phyloP scores from a whole-genome alignment of 2,797 vertebrate genomes.

The Dromococcyx pavoninus region DNA sequence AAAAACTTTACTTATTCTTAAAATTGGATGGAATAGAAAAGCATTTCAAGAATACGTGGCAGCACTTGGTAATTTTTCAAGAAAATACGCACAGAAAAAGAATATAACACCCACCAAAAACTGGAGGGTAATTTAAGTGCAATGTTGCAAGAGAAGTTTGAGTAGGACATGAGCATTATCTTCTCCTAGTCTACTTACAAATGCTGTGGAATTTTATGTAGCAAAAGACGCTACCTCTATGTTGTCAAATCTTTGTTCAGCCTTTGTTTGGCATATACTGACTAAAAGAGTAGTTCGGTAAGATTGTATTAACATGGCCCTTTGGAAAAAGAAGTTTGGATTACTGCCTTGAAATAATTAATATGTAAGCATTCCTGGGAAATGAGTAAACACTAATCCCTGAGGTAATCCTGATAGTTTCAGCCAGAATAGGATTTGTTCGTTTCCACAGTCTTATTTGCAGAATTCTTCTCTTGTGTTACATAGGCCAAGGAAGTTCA shows the following conservation, averaged over 20 bases:
- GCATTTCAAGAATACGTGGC: neutral
- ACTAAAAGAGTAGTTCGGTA: neutral
- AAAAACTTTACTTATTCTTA: neutral
- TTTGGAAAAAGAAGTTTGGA: neutral
- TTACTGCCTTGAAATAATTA: neutral
- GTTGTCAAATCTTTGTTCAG: neutral
- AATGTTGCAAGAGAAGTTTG: neutral
- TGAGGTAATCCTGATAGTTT: neutral
- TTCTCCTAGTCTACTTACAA: neutral
- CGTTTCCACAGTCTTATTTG: neutral
- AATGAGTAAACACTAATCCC: neutral
- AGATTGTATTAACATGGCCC: neutral
- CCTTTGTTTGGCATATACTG: neutral
- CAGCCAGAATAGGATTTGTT: neutral
- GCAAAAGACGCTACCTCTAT: neutral
- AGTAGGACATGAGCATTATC: neutral
- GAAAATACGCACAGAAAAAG: neutral
- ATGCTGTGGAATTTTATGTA: neutral
- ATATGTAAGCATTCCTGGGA: neutral
- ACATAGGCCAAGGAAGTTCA: neutral
- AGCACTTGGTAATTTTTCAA: neutral
- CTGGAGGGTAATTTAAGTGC: neutral
- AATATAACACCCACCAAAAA: neutral
- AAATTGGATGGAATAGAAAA: neutral
- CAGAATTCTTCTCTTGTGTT: neutral